A percentile compares a stretch with the other conserved stretches of the same genome.
phyloP scores from a whole-genome alignment of 2,113 vertebrate genomes.

The Corapipo altera region DNA sequence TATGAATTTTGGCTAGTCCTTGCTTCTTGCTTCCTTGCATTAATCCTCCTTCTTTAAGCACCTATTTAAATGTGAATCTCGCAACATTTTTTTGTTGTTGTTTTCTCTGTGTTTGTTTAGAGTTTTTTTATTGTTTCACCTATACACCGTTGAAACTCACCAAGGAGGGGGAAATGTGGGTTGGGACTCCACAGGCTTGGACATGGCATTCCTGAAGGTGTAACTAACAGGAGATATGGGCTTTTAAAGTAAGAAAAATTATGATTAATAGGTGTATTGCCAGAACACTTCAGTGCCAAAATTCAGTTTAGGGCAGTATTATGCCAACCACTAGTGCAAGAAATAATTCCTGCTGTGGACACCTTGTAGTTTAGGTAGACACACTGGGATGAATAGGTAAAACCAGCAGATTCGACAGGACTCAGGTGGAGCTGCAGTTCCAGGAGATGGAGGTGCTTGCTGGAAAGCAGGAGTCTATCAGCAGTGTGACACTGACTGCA shows the following conservation, averaged over 20 bases:
- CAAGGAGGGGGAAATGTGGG: background rate
- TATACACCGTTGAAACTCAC: background rate
- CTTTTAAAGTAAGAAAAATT: background rate
- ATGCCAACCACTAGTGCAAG: background rate
- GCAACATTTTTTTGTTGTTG: background rate
- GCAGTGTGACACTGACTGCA: background rate
- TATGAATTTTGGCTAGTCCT: background rate
- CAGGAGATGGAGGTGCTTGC: background rate
- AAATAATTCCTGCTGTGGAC: accelerated
- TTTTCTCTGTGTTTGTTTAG: background rate
- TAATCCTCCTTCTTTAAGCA: background rate
- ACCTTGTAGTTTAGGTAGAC: background rate
- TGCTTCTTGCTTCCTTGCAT: background rate
- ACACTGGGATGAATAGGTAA: accelerated
- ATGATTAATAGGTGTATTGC: background rate
- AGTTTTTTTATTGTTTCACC: background rate
- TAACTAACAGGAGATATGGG: background rate
- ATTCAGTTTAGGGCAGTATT: background rate
- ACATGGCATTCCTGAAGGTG: background rate
- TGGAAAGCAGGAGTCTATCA: background rate
- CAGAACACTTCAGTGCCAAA: background rate
- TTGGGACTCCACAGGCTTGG: background rate
- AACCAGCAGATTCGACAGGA: background rate
- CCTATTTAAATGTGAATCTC: background rate
- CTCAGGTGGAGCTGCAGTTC: background rate